phyloP scores from a whole-genome alignment of 2,797 vertebrate genomes.

The Semaprochilodus insignis region DNA sequence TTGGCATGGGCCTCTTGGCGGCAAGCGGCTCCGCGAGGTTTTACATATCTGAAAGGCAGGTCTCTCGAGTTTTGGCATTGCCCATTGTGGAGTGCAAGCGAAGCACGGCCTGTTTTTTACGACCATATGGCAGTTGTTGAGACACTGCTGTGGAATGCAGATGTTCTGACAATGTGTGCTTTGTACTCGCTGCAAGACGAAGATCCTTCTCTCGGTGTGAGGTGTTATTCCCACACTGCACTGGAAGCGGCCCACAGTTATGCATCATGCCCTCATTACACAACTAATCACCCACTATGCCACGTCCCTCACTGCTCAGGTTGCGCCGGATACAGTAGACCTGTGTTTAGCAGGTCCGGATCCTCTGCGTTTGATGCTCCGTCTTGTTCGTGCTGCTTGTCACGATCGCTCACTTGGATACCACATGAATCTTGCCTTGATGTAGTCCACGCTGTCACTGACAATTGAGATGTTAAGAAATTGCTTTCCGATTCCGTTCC shows the following conservation, averaged over 20 bases:
- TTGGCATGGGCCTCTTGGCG: constrained; percentile 25
- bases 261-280: constrained; percentile 24
- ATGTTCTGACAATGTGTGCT: constrained; percentile 60
- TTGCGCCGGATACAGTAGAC: neutral
- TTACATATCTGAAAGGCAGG: constrained; percentile 29
- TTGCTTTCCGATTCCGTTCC: constrained; percentile 26
- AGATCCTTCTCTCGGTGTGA: constrained; percentile 38
- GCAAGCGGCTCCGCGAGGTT: constrained; percentile 28
- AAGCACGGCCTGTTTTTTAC: constrained; percentile 43
- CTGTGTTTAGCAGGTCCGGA: neutral
- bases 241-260: constrained; percentile 38
- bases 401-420: neutral
- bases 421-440: neutral
- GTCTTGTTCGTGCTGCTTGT: neutral
- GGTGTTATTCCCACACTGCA: constrained; percentile 33
- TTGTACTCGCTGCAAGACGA: constrained; percentile 55
- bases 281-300: neutral
- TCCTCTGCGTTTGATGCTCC: constrained; percentile 1
- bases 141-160: constrained; percentile 57
- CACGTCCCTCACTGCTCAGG: constrained; percentile 5
- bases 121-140: constrained; percentile 55
- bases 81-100: constrained; percentile 43
- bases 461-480: constrained; percentile 44
- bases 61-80: constrained; percentile 35
- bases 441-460: neutral